Evolutionary conservation across 2,888 invertebrate species (phyloP), one percentile per base, ranked within the genome.

Genomic region (Aelia acuminata): DNA sequence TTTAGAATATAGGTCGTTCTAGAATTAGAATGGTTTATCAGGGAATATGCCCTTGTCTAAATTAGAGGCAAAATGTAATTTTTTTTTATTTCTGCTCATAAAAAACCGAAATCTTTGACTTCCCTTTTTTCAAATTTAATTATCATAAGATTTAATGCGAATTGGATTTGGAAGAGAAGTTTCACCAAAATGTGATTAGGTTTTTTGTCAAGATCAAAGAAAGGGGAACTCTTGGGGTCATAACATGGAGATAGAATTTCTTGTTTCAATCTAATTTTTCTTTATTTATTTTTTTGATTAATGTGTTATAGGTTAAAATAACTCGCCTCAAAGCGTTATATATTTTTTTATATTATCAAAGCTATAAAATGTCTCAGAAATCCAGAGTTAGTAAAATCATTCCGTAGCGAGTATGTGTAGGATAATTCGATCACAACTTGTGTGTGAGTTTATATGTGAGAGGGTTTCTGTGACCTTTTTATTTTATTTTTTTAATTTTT

Each of bases 1-100:
- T 88, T 88, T 88, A 84, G 84, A 88, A 43, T 80, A 80, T 88
- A 84, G 88, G 39, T 47, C 80, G 88, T 84, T 84, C 84, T 88
- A 88, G 87, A 87, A 84, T 75, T 84, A 80, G 84, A 84, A 88
- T 53, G 88, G 84, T 88, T 84, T 48, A 88, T 63, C 63, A 88
- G 88, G 84, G 84, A 88, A 84, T 26, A 31, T 11, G n/a, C 70
- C 48, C 48, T 87, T 84, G 39, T 80, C 70, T 57, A 86, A 80
- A 84, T 43, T 63, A 87, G 80, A 87, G 84, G 43, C 48, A 87
- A 87, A 50, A 80, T 84, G 80, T 87, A 87, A 87, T 35, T 84
- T 50, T 87, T 63, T 50, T 80, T 80, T 87, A 87, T 84, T 84
- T 87, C 84, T 87, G 22, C 39, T 26, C 57, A 15, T 49, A 87